Conservation (phyloP, 2,113 vertebrate species). For the Hystrix cristata region DNA sequence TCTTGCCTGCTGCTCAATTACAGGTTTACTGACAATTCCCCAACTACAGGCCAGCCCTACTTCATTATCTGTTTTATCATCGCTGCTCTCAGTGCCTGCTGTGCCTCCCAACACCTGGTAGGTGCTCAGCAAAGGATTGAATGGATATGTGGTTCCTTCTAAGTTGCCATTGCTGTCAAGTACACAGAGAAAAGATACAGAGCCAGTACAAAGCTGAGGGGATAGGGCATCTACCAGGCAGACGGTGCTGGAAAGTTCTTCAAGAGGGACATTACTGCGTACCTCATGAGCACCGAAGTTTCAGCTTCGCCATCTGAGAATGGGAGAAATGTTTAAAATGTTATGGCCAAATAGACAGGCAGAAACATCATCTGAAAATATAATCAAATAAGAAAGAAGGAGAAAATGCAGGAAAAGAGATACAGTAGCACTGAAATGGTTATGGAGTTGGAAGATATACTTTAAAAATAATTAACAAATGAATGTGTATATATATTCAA, state of each 20-base stretch:
- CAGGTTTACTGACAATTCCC: not conserved
- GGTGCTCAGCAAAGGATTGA: not conserved
- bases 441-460: not conserved
- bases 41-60: not conserved
- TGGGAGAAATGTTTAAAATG: not conserved
- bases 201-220: not conserved
- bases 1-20: not conserved
- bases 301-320: not conserved
- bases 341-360: not conserved
- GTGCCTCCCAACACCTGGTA: not conserved
- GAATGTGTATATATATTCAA: not conserved
- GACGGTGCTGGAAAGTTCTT: conserved; percentile 5
- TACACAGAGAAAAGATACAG: not conserved
- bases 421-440: not conserved
- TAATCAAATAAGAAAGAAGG: not conserved
- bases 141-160: not conserved
- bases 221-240: not conserved
- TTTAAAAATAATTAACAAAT: not conserved
- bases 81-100: not conserved
- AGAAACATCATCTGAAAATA: not conserved
- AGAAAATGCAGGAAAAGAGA: conserved; percentile 5
- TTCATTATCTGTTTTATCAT: not conserved
- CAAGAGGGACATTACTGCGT: not conserved
- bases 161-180: not conserved
- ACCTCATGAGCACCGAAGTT: not conserved